A percentile compares a stretch with the other conserved stretches of the same genome.
Evolutionary conservation across 2,797 vertebrate species (phyloP).

Genomic region (Danio tinwini): DNA sequence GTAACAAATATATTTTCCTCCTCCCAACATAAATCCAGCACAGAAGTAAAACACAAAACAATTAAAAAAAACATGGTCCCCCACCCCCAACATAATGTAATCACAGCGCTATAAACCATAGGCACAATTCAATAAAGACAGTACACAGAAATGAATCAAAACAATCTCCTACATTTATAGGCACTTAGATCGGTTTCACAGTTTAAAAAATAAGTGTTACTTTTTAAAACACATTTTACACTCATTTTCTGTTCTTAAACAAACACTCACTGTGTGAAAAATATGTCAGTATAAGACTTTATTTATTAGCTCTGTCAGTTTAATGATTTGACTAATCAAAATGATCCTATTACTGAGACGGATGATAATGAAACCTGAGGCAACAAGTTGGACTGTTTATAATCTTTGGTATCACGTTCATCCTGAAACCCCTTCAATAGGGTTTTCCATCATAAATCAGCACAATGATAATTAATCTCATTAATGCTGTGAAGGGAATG

Average conservation of each 20-base stretch:
- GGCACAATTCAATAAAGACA: conserved; percentile 21
- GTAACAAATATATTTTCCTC: conserved; percentile 8
- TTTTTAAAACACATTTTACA: conserved; percentile 3
- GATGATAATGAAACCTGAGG: conserved; percentile 49
- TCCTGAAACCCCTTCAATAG: not conserved
- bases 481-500: conserved; percentile 10
- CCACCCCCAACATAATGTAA: conserved; percentile 16
- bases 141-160: conserved; percentile 19
- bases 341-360: not conserved
- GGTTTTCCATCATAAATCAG: conserved; percentile 10
- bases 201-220: conserved; percentile 33
- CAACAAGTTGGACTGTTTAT: conserved; percentile 3
- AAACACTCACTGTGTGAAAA: not conserved
- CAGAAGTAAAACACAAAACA: not conserved
- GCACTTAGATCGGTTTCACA: conserved; percentile 52
- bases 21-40: not conserved
- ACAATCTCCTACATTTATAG: conserved; percentile 42
- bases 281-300: conserved; percentile 22
- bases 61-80: not conserved
- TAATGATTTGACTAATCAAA: conserved; percentile 15
- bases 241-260: conserved; percentile 37
- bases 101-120: conserved; percentile 1
- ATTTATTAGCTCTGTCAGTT: conserved; percentile 19
- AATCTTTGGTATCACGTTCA: conserved; percentile 56
- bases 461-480: not conserved